Evolutionary conservation across 2,113 vertebrate genomes (phyloP).

Genomic region (Crotophaga sulcirostris): DNA sequence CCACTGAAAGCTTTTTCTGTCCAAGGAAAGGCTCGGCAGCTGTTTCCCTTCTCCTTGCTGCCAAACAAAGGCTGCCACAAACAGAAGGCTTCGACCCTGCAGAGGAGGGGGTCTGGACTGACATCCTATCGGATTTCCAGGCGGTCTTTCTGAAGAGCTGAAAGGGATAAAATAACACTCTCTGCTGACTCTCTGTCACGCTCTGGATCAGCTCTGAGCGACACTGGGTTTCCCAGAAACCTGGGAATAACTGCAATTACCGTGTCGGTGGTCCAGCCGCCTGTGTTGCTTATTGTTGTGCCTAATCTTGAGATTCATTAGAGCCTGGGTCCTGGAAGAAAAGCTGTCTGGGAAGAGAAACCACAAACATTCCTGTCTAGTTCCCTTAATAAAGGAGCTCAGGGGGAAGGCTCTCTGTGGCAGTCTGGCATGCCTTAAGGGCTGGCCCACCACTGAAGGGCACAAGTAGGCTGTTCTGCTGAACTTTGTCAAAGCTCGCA

Average conservation of each 20-base stretch:
- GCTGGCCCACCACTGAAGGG: constrained; percentile 2
- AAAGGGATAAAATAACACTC: constrained; percentile 15
- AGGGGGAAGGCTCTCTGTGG: not conserved
- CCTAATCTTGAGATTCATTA: constrained; percentile 34
- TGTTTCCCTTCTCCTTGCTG: constrained; percentile 6
- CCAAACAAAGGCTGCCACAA: constrained; percentile 35
- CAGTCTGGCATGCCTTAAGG: not conserved
- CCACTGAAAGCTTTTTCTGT: not conserved
- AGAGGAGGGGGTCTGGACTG: not conserved
- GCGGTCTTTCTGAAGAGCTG: constrained; percentile 29
- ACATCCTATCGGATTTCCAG: constrained; percentile 26
- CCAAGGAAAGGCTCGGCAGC: not conserved
- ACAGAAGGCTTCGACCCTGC: not conserved
- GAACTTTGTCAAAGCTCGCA: not conserved
- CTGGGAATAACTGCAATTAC: constrained; percentile 18
- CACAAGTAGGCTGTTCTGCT: constrained; percentile 14
- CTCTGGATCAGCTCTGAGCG: not conserved
- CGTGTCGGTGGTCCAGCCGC: not conserved
- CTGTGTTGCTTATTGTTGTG: not conserved
- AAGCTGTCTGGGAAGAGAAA: constrained; percentile 37
- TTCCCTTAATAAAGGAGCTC: not conserved
- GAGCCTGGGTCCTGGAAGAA: not conserved
- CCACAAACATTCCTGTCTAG: constrained; percentile 15
- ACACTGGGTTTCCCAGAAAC: not conserved
- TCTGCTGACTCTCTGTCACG: not conserved